Evolutionary conservation across 2,888 invertebrate genomes (phyloP).

Genomic region (Lacanobia wlatinum): DNA sequence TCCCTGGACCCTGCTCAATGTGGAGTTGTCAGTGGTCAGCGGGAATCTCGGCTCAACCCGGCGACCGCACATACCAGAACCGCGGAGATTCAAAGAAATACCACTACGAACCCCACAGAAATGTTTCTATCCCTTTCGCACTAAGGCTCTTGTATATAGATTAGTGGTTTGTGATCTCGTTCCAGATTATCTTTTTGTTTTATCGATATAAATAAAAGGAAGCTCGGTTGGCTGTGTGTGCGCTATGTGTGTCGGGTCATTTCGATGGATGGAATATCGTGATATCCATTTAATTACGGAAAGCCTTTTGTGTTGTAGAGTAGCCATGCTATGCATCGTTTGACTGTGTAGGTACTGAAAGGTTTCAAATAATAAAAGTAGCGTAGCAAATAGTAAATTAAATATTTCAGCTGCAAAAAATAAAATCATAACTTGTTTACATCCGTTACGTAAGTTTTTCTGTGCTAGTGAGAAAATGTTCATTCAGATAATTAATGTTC

Average conservation of each 20-base stretch:
- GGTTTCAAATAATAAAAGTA: background rate
- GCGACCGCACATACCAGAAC: conserved; percentile 84
- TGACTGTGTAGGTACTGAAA: background rate
- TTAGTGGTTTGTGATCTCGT: conserved; percentile 56
- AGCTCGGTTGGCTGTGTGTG: conserved; percentile 46
- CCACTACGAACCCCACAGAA: conserved; percentile 73
- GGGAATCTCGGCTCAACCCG: conserved; percentile 82
- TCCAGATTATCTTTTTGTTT: conserved; percentile 63
- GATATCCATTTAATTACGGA: conserved; percentile 14
- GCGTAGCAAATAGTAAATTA: conserved; percentile 13
- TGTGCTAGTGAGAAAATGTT: conserved; percentile 21
- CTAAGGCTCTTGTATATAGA: conserved; percentile 56
- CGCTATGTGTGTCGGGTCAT: conserved; percentile 40
- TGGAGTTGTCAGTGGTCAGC: conserved; percentile 79
- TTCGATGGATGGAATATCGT: conserved; percentile 24
- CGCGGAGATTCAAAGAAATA: conserved; percentile 83
- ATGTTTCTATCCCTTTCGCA: conserved; percentile 73
- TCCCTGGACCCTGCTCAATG: conserved; percentile 78
- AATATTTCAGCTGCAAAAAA: conserved; percentile 1
- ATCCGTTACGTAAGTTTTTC: conserved; percentile 7
- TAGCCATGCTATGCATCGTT: background rate
- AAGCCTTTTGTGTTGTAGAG: background rate
- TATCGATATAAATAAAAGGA: conserved; percentile 55
- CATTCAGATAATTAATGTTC: conserved; percentile 11
- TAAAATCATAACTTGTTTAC: conserved; percentile 2